Evolutionary conservation across 1,140 invertebrate genomes (phyloP).

Genomic region (Coenobita brevimanus): DNA sequence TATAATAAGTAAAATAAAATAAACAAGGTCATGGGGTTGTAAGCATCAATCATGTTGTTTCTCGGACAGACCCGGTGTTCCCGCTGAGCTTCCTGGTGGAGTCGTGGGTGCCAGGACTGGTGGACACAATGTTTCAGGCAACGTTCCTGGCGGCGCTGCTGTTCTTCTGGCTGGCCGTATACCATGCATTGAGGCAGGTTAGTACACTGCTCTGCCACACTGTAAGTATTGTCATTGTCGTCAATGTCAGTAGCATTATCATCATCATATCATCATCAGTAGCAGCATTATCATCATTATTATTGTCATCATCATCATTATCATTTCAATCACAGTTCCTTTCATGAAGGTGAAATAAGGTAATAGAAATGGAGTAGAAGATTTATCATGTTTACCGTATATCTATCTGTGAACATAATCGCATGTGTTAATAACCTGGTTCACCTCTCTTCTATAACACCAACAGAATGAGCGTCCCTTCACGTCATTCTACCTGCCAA

Average conservation of each 20-base stretch:
- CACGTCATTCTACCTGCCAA: slow-evolving; percentile 91
- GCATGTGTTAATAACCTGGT: no score
- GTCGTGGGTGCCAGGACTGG: slow-evolving; percentile 91
- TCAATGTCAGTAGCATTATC: no score
- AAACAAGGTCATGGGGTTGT: no score
- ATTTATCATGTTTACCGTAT: not conserved
- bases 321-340: not conserved
- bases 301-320: no score
- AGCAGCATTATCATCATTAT: no score
- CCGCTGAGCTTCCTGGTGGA: slow-evolving; percentile 91
- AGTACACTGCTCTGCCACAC: no score
- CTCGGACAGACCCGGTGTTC: slow-evolving; percentile 95
- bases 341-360: not conserved
- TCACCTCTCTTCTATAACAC: not conserved
- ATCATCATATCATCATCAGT: no score
- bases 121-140: slow-evolving; percentile 92
- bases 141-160: slow-evolving; percentile 90
- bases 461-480: slow-evolving; percentile 74
- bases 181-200: slow-evolving; percentile 95
- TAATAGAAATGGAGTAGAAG: not conserved
- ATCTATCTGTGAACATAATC: no score
- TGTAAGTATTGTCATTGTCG: no score
- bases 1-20: no score
- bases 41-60: no score
- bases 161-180: slow-evolving; percentile 95